Percentiles rank a stretch among this genome's conserved stretches.
Evolutionary conservation across 2,888 invertebrate genomes (phyloP).

Genomic region (Mycogona germanica): DNA sequence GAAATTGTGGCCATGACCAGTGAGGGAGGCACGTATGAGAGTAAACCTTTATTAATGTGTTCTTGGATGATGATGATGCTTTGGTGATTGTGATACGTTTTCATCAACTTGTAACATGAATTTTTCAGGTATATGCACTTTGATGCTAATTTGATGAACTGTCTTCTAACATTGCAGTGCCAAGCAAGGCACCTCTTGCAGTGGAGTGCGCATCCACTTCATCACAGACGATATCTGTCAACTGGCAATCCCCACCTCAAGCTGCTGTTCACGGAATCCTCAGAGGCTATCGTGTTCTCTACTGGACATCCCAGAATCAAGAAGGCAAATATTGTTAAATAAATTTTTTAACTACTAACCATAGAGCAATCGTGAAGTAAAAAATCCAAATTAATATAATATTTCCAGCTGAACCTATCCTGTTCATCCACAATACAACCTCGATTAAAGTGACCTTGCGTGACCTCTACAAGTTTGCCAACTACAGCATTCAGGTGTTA

Average conservation of each 20-base stretch:
- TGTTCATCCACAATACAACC: constrained; percentile 3
- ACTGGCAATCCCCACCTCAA: constrained; percentile 34
- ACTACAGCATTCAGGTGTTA: constrained; percentile 35
- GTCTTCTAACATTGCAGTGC: too few relatives aligned
- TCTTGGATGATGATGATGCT: too few relatives aligned
- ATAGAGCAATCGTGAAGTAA: too few relatives aligned
- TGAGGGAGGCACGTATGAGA: constrained; percentile 12
- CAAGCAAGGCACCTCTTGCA: constrained; percentile 33
- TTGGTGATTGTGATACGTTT: too few relatives aligned
- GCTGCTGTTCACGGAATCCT: constrained; percentile 34
- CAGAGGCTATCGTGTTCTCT: constrained; percentile 31
- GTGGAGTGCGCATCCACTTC: constrained; percentile 32
- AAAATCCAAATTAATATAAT: too few relatives aligned
- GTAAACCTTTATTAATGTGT: too few relatives aligned
- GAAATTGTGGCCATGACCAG: constrained; percentile 11
- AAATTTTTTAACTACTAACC: too few relatives aligned
- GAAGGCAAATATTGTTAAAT: too few relatives aligned
- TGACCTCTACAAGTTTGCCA: constrained; percentile 32
- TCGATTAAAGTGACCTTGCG: background rate
- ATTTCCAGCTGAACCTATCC: constrained; percentile 1
- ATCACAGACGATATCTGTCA: constrained; percentile 32
- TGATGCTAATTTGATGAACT: too few relatives aligned
- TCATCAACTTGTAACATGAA: too few relatives aligned
- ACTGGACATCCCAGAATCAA: constrained; percentile 6
- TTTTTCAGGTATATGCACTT: too few relatives aligned